These are phyloP conservation scores for Gymnothorax javanicus DNA, from an alignment of 2,797 vertebrate genomes.

Conservation along the genomic window DNA sequence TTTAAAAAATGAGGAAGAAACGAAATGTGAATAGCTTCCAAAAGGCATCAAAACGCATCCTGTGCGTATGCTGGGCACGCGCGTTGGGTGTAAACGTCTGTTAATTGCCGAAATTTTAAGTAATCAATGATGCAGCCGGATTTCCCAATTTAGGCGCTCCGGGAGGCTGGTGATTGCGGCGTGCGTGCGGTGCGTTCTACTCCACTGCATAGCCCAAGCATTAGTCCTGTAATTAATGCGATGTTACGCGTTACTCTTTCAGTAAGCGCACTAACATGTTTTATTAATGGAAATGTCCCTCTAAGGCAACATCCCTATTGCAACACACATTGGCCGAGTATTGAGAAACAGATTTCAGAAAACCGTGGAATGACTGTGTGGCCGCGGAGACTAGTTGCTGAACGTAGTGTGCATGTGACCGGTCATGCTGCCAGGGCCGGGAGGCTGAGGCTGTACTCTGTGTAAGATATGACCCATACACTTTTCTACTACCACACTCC, in stretches of 20 bases:
- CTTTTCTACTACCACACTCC: not conserved
- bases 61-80: not conserved
- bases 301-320: slow-evolving; percentile 68
- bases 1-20: not conserved
- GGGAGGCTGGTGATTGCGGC: not conserved
- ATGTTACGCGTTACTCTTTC: not conserved
- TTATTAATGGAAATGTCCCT: slow-evolving; percentile 58
- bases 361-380: not conserved
- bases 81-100: no score
- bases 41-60: not conserved
- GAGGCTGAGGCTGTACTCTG: slow-evolving; percentile 58
- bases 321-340: slow-evolving; percentile 56
- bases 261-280: slow-evolving; percentile 55
- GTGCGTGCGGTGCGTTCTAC: not conserved
- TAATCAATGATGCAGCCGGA: not conserved
- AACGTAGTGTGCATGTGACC: slow-evolving; percentile 70
- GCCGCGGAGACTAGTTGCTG: slow-evolving; percentile 33
- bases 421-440: slow-evolving; percentile 72
- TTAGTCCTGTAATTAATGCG: not conserved
- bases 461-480: slow-evolving; percentile 37
- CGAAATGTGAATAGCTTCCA: not conserved
- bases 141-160: not conserved
- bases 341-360: slow-evolving; percentile 24
- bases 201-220: not conserved
- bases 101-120: no score